A percentile compares a stretch with the other conserved stretches of the same genome.
These are phyloP conservation scores for Aplochiton taeniatus DNA, from an alignment of 2,797 vertebrate species.

Conservation along the genomic window DNA sequence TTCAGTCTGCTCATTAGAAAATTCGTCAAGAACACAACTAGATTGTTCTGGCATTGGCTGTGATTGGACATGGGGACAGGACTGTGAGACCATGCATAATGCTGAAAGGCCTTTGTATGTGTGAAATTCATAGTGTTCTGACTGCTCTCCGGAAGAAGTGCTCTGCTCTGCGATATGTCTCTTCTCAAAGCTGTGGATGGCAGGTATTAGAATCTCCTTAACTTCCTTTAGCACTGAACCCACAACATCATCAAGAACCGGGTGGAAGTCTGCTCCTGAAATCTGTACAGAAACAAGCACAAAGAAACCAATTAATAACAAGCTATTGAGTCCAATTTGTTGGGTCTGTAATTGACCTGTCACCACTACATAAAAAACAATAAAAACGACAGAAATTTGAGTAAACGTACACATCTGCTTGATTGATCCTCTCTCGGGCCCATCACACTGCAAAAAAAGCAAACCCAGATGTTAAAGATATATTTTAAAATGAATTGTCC, in stretches of 20 bases:
- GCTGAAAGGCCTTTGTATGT: background rate
- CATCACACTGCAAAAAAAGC: conserved; percentile 2
- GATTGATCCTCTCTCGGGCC: background rate
- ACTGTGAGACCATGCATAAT: background rate
- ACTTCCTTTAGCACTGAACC: conserved; percentile 2
- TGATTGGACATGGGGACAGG: background rate
- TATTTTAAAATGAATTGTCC: too few relatives aligned
- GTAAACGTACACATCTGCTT: conserved; percentile 2
- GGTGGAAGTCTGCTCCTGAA: background rate
- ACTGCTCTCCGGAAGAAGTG: background rate
- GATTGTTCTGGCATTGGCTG: background rate
- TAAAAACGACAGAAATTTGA: too few relatives aligned
- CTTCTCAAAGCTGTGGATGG: conserved; percentile 4
- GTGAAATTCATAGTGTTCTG: background rate
- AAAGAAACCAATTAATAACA: background rate
- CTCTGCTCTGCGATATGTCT: background rate
- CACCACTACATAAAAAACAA: too few relatives aligned
- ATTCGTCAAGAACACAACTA: background rate
- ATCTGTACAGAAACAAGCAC: background rate
- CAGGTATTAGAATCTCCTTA: background rate
- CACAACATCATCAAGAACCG: background rate
- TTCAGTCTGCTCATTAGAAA: background rate
- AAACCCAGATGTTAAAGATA: too few relatives aligned
- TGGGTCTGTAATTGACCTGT: too few relatives aligned
- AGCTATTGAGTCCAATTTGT: background rate